Evolutionary conservation across 1,140 invertebrate species (phyloP), one percentile per base, ranked within the genome.

Genomic region (Drosophila sechellia): DNA sequence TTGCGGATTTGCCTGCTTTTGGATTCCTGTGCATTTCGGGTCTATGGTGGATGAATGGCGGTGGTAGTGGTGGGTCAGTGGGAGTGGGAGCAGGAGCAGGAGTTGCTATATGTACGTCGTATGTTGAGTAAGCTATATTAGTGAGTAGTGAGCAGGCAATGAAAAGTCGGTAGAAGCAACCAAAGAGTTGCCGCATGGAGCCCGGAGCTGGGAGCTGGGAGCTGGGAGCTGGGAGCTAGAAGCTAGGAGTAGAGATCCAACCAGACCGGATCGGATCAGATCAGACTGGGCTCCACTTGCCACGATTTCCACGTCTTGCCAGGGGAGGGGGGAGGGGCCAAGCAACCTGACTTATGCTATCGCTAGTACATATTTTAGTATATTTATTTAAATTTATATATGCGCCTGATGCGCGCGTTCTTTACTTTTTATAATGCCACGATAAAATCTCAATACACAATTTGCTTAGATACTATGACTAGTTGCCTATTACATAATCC

Each of bases 371-470:
- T 71, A 65, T 42, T 39, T 72, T 59, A 54, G 50, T 71, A 53
- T 48, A 60, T 60, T 72, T 59, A 49, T 63, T 50, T 59, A 48
- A 55, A 71, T 70, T 71, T 72, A 71, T 70, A 40, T 55, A 37
- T 68, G 61, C 71, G 55, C 80, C 69, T 72, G 60, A 48, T 50
- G 64, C 72, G 53, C 46, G 63, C 34, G 40, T 72, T 69, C 22
- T 61, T 71, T 64, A 49, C 55, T 54, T 49, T 48, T 39, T 49
- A 25, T 53, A 72, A 69, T 87, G 70, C 60, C 59, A 79, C 72
- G 75, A 84, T 87, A 89, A 87, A 87, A 87, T 83, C 75, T 89
- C 76, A 79, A 87, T 87, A 77, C 75, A 87, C 79, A 83, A 69
- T 83, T 89, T 25, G 57, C 75, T 87, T 86, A 86, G 35, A 65